A percentile compares a stretch with the other conserved stretches of the same genome.
These are phyloP conservation scores for Cynodonichthys magdalenae DNA, from an alignment of 2,797 vertebrate genomes.

Conservation along the genomic window DNA sequence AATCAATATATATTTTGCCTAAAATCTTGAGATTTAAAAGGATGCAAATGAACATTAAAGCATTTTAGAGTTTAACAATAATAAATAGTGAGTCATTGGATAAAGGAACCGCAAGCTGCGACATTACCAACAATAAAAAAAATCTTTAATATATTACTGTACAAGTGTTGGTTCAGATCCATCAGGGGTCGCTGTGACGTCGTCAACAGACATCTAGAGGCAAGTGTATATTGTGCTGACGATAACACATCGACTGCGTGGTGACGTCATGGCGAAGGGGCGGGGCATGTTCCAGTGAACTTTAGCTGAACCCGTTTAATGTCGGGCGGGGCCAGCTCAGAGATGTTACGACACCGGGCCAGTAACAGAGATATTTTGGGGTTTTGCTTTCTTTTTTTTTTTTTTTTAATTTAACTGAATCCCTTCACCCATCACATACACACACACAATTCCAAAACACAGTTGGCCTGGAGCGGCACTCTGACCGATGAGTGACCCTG, in stretches of 20 bases:
- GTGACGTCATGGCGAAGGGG: constrained; percentile 58
- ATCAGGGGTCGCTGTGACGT: constrained; percentile 59
- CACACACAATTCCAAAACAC: constrained; percentile 27
- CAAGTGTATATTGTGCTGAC: background rate
- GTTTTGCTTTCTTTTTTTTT: constrained; percentile 42
- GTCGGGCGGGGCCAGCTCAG: constrained; percentile 31
- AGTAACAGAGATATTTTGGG: constrained; percentile 68
- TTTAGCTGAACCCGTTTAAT: constrained; percentile 71
- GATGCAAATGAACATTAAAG: too few species aligned
- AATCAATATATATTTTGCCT: too few species aligned
- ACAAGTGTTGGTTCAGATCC: constrained; percentile 2
- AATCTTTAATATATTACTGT: too few species aligned
- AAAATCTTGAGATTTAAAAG: too few species aligned
- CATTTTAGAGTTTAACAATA: too few species aligned
- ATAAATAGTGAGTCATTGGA: too few species aligned
- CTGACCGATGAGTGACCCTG: constrained; percentile 77
- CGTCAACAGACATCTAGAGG: background rate
- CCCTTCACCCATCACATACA: background rate
- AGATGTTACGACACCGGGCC: constrained; percentile 61
- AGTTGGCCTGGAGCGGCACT: constrained; percentile 63
- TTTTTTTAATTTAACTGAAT: constrained; percentile 2
- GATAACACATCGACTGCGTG: constrained; percentile 42
- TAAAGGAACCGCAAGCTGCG: too few species aligned
- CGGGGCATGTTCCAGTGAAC: constrained; percentile 61
- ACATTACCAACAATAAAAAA: too few species aligned